phyloP scores from a whole-genome alignment of 1,140 invertebrate species.

The Apis cerana region DNA sequence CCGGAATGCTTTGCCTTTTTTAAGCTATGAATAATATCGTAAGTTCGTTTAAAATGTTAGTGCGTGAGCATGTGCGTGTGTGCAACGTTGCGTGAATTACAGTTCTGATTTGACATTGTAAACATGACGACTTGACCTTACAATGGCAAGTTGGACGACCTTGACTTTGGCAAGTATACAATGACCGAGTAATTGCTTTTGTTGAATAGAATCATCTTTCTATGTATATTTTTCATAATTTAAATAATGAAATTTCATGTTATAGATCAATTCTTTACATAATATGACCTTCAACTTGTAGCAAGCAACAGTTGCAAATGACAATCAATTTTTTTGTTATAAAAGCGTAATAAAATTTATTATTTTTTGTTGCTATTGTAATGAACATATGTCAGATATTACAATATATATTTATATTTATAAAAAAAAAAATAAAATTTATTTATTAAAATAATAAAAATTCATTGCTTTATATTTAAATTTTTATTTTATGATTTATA shows the following conservation, averaged over 20 bases:
- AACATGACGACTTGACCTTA: slow-evolving; percentile 55
- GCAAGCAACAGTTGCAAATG: neutral
- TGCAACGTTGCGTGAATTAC: slow-evolving; percentile 33
- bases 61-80: slow-evolving; percentile 32
- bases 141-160: slow-evolving; percentile 49
- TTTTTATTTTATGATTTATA: neutral
- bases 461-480: neutral
- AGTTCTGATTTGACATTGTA: slow-evolving; percentile 48
- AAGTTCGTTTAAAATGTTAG: slow-evolving; percentile 39
- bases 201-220: slow-evolving; percentile 4
- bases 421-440: neutral
- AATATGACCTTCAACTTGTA: neutral
- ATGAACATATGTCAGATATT: neutral
- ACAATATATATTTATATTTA: neutral
- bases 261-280: neutral
- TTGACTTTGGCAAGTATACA: slow-evolving; percentile 54
- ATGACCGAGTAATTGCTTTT: slow-evolving; percentile 30
- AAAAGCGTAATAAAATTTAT: neutral
- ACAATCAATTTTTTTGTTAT: neutral
- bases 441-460: neutral
- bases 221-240: neutral
- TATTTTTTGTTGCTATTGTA: neutral
- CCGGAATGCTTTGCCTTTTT: slow-evolving; percentile 26
- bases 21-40: slow-evolving; percentile 29
- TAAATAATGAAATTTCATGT: neutral